Conservation (phyloP, 1,140 invertebrate genomes). For the Platyura marginata region DNA sequence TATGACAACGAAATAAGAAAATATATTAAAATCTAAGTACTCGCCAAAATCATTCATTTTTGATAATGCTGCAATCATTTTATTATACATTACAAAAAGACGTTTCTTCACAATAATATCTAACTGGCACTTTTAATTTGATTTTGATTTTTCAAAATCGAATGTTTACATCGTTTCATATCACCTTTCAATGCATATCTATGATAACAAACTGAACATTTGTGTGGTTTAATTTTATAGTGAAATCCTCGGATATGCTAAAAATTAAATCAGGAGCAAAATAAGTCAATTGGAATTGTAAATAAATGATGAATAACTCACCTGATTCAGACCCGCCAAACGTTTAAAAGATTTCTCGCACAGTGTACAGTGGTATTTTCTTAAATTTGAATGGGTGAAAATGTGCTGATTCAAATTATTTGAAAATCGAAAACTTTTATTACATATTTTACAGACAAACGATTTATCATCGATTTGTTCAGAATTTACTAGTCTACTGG, state of each 20-base stretch:
- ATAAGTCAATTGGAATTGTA: too few relatives aligned
- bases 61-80: neutral
- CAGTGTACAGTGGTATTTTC: constrained; percentile 2
- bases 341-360: constrained; percentile 19
- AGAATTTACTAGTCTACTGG: too few relatives aligned
- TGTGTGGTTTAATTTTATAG: constrained; percentile 17
- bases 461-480: too few relatives aligned
- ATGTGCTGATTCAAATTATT: too few relatives aligned
- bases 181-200: constrained; percentile 21
- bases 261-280: too few relatives aligned
- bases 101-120: neutral
- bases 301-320: too few relatives aligned
- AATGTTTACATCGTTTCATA: constrained; percentile 19
- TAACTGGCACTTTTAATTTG: neutral
- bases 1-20: neutral
- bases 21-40: neutral
- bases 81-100: neutral
- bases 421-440: too few relatives aligned
- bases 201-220: constrained; percentile 17
- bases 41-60: neutral
- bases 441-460: too few relatives aligned
- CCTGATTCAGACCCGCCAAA: constrained; percentile 17
- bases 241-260: constrained; percentile 20
- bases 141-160: neutral
- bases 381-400: too few relatives aligned